A percentile compares a stretch with the other conserved stretches of the same genome.
Conservation (phyloP, 2,888 invertebrate species). For the Hirtodrosophila cameraria region DNA sequence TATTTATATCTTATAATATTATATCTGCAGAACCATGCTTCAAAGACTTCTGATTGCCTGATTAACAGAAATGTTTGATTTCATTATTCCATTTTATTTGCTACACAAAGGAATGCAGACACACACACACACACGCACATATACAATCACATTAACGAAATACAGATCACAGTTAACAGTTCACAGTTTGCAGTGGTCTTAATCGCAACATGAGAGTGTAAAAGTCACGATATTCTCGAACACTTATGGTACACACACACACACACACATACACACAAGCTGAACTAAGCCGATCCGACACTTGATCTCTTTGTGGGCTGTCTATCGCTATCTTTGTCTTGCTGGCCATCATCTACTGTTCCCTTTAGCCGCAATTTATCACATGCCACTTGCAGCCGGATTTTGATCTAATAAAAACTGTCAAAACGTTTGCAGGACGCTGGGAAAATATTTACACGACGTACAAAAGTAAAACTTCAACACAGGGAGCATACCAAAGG, state of each 20-base stretch:
- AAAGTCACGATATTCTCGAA: constrained; percentile 23
- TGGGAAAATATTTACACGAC: constrained; percentile 80
- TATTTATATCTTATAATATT: too few relatives aligned
- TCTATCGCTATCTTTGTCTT: constrained; percentile 29
- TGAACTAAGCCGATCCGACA: constrained; percentile 22
- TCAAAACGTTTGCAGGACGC: constrained; percentile 79
- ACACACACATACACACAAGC: not conserved
- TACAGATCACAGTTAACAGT: constrained; percentile 11
- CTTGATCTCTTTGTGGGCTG: constrained; percentile 42
- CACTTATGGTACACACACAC: constrained; percentile 2
- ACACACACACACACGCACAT: not conserved
- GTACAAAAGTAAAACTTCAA: constrained; percentile 31
- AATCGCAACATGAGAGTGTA: constrained; percentile 24
- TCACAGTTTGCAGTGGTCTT: constrained; percentile 6
- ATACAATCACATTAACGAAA: constrained; percentile 5
- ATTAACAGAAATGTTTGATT: constrained; percentile 1
- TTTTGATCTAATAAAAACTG: constrained; percentile 81
- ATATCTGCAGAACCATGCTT: too few relatives aligned
- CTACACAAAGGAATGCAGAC: constrained; percentile 7
- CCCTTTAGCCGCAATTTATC: constrained; percentile 71
- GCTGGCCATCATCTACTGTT: constrained; percentile 31
- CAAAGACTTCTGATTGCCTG: constrained; percentile 5
- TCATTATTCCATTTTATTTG: constrained; percentile 12
- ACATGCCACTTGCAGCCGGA: constrained; percentile 74
- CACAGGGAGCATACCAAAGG: constrained; percentile 7